Conservation (phyloP, 2,113 vertebrate genomes). For the Chunga burmeisteri region DNA sequence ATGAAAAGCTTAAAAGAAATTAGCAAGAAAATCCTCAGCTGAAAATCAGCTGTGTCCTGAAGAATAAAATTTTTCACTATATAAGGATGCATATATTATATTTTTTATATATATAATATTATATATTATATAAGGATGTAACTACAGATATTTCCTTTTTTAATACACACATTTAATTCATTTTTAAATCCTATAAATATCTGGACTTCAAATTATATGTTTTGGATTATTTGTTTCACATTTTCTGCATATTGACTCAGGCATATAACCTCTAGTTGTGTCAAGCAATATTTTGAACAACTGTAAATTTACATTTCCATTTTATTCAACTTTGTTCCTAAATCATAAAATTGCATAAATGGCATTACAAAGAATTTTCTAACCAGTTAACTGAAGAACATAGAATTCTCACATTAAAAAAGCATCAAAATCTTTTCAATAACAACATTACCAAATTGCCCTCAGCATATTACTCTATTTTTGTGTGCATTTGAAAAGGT, state of each 20-base stretch:
- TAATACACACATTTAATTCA: neutral
- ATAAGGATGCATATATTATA: no score
- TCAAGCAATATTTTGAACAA: neutral
- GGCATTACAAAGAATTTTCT: neutral
- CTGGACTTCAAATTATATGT: neutral
- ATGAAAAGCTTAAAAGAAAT: neutral
- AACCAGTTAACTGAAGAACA: neutral
- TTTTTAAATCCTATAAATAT: neutral
- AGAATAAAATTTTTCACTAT: no score
- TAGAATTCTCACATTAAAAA: neutral
- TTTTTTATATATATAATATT: no score
- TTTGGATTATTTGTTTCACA: neutral
- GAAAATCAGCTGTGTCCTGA: neutral
- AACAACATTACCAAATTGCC: neutral
- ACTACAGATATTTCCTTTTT: neutral
- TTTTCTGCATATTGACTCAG: neutral
- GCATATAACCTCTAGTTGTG: neutral
- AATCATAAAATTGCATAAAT: neutral
- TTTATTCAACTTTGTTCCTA: neutral
- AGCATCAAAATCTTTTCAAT: neutral
- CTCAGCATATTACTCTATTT: neutral
- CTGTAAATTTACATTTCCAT: neutral
- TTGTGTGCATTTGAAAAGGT: neutral
- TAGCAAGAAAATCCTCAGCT: neutral
- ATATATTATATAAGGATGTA: neutral